Base-by-base conservation (phyloP, 2,888 invertebrate species). In the Clusia tigrina region DNA sequence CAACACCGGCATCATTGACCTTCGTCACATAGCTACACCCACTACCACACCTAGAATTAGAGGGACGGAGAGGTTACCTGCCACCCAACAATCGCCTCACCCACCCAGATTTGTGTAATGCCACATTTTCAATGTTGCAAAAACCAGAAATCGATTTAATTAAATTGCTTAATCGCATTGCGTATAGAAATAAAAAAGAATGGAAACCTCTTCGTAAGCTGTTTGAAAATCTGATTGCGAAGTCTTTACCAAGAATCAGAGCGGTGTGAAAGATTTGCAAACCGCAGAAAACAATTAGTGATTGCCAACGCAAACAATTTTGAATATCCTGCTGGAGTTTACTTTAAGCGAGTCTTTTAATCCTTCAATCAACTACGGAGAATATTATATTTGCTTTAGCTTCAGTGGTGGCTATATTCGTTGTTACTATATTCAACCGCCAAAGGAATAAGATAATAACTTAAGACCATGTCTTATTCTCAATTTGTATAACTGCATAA, bases 131-230 rank as follows among this genome's bases (percentile, higher is more conserved):
- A 32, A 32, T 12, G 32, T 32, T 12, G 42, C 42, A 42, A n/a
- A 32, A 32, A 12, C 48, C 18, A 48, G 22, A 48, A 48, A 48
- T 48, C 48, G 48, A 48, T 48, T 48, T 48, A 48, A 48, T 48
- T 42, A 22, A 48, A 48, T 5, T 48, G 20, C 48, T 48, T 48
- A 48, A 48, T 48, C 48, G 48, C 48, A 48, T 48, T 48, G 48
- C 15, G 42, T 42, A 17, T 42, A 12, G 12, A 32, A 32, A 12
- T 32, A 32, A 12, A 32, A 32, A 32, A 12, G 12, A n/a, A n/a
- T n/a, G n/a, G n/a, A n/a, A n/a, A 32, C 6, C 32, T 32, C 32
- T 32, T 32, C 32, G 12, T 32, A 32, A 32, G 12, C 32, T 6
- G 12, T 32, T 32, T 32, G 32, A 32, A 32, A 32, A 32, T 32